Conservation (phyloP, 2,888 invertebrate species). For the Escarpia spicata region DNA sequence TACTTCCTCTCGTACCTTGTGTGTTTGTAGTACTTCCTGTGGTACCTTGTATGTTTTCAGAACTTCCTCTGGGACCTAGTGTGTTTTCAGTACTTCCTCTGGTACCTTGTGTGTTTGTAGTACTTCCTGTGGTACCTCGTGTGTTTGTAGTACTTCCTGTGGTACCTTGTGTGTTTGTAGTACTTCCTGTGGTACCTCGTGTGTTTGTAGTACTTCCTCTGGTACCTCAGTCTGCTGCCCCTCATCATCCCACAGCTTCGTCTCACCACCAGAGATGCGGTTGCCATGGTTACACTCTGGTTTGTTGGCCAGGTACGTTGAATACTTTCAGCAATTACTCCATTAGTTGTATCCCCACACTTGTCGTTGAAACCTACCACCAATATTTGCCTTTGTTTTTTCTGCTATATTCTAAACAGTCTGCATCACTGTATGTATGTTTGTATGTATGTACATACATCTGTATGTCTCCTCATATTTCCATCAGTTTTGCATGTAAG, state of each 20-base stretch:
- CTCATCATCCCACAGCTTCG: conserved; percentile 55
- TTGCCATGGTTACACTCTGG: conserved; percentile 70
- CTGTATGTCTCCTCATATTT: no score
- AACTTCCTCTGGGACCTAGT: no score
- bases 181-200: neutral
- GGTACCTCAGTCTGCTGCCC: conserved; percentile 92
- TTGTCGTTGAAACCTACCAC: no score
- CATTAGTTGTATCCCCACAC: no score
- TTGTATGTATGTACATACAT: no score
- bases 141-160: neutral
- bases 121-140: conserved; percentile 84
- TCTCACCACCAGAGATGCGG: conserved; percentile 58
- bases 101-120: conserved; percentile 77
- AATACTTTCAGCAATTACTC: neutral
- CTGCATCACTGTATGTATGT: no score
- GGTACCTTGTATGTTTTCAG: neutral
- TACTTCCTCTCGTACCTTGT: no score
- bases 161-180: neutral
- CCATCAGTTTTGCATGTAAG: no score
- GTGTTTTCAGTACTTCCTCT: conserved; percentile 71
- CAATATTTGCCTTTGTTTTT: no score
- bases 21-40: neutral
- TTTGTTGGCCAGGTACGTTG: conserved; percentile 62
- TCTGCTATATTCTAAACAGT: no score
- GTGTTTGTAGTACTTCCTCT: conserved; percentile 71